Percentiles rank a stretch among this genome's conserved stretches.
Conservation (phyloP, 2,113 vertebrate species). For the Leptobrachium leishanense region DNA sequence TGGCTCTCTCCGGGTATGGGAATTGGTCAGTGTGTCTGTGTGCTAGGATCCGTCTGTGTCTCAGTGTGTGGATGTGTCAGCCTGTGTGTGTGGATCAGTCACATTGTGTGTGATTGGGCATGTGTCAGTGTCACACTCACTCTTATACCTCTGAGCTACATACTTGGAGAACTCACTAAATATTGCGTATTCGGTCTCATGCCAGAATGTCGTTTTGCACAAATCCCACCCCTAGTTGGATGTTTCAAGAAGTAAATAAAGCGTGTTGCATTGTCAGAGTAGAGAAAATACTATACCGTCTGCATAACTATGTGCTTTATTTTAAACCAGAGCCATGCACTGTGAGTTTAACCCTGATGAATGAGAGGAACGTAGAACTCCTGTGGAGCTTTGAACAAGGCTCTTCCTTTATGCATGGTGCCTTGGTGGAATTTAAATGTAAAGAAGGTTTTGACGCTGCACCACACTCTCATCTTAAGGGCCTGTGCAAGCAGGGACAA, state of each 20-base stretch:
- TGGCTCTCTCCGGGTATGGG: too few relatives aligned
- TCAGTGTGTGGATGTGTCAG: too few relatives aligned
- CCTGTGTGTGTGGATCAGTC: too few relatives aligned
- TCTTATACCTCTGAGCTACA: too few relatives aligned
- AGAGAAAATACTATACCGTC: neutral
- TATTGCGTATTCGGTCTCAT: too few relatives aligned
- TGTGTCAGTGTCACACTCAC: too few relatives aligned
- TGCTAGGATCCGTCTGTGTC: too few relatives aligned
- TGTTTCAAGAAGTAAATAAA: neutral
- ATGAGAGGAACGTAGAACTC: slow-evolving; percentile 61
- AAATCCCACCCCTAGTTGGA: neutral
- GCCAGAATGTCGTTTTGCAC: neutral
- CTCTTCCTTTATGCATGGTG: slow-evolving; percentile 65
- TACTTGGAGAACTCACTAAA: too few relatives aligned
- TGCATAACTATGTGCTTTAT: neutral
- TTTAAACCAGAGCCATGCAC: slow-evolving; percentile 64
- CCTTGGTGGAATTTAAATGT: slow-evolving; percentile 71
- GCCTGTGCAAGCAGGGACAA: slow-evolving; percentile 58
- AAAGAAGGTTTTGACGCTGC: slow-evolving; percentile 61
- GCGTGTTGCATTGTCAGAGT: neutral
- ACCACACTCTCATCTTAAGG: slow-evolving; percentile 56
- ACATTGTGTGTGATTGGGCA: too few relatives aligned
- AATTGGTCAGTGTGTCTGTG: too few relatives aligned
- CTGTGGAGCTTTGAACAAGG: slow-evolving; percentile 67
- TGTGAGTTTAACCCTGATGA: slow-evolving; percentile 52